Evolutionary conservation across 2,113 vertebrate species (phyloP).

Genomic region (Poeciliopsis retropinna): DNA sequence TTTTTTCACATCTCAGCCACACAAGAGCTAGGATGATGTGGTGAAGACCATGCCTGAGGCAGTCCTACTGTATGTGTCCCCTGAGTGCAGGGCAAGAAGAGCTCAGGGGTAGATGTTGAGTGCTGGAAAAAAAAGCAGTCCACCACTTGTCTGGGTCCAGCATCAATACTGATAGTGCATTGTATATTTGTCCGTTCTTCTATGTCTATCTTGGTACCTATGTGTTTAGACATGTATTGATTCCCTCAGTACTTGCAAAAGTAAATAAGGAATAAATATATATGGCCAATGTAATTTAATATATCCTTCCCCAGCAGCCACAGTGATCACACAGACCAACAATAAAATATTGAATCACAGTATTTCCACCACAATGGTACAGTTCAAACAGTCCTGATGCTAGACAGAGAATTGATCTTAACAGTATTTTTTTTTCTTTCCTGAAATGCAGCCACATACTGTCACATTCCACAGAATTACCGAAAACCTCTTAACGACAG

Average conservation of each 20-base stretch:
- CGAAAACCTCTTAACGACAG: conserved; percentile 61
- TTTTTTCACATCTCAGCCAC: conserved; percentile 66
- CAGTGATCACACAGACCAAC: conserved; percentile 25
- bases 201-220: conserved; percentile 7
- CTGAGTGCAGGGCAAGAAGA: conserved; percentile 54
- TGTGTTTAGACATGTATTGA: conserved; percentile 49
- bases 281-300: conserved; percentile 10
- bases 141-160: conserved; percentile 60
- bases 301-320: conserved; percentile 20
- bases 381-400: conserved; percentile 40
- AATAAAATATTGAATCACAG: conserved; percentile 53
- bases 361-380: conserved; percentile 46
- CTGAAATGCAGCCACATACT: conserved; percentile 69
- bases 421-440: conserved; percentile 44
- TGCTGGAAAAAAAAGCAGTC: conserved; percentile 39
- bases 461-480: conserved; percentile 71
- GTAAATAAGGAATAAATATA: conserved; percentile 43
- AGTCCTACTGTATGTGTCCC: conserved; percentile 72
- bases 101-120: conserved; percentile 49
- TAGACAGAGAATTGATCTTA: conserved; percentile 68
- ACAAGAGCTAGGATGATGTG: conserved; percentile 70
- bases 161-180: conserved; percentile 47
- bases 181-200: conserved; percentile 3
- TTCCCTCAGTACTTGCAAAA: conserved; percentile 58
- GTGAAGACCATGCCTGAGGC: conserved; percentile 79